A percentile compares a stretch with the other conserved stretches of the same genome.
These are phyloP conservation scores for Xestia rhomboidea DNA, from an alignment of 2,888 invertebrate genomes.

Conservation along the genomic window DNA sequence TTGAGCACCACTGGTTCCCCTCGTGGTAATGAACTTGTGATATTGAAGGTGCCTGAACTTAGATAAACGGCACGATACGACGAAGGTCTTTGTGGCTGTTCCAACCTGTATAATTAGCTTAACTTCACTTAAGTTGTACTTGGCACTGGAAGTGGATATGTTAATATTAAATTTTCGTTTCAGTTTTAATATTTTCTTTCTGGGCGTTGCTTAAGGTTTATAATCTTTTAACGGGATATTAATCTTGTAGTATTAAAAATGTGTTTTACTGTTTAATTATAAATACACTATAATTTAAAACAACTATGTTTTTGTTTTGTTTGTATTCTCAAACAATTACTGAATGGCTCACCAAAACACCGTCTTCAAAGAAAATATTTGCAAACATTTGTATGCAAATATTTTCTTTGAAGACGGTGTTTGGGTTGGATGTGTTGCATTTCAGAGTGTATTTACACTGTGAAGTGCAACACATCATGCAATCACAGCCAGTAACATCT, in stretches of 20 bases:
- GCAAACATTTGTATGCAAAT: too few species aligned
- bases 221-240: not conserved
- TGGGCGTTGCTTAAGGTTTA: not conserved
- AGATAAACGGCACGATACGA: constrained; percentile 62
- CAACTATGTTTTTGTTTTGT: not conserved
- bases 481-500: constrained; percentile 26
- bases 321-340: not conserved
- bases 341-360: constrained; percentile 4
- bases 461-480: constrained; percentile 32
- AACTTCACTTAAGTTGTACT: constrained; percentile 32
- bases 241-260: not conserved
- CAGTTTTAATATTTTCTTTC: constrained; percentile 3
- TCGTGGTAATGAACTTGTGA: constrained; percentile 77
- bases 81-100: constrained; percentile 51
- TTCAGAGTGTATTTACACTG: not conserved
- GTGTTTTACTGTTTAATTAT: not conserved
- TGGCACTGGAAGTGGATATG: constrained; percentile 17
- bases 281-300: not conserved
- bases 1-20: constrained; percentile 64
- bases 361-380: constrained; percentile 27
- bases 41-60: constrained; percentile 67
- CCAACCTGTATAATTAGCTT: constrained; percentile 59
- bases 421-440: too few species aligned
- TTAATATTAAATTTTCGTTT: constrained; percentile 17
- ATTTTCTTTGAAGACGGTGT: too few species aligned